Conservation (phyloP, 2,113 vertebrate genomes). For the Aspiorhynchus laticeps region DNA sequence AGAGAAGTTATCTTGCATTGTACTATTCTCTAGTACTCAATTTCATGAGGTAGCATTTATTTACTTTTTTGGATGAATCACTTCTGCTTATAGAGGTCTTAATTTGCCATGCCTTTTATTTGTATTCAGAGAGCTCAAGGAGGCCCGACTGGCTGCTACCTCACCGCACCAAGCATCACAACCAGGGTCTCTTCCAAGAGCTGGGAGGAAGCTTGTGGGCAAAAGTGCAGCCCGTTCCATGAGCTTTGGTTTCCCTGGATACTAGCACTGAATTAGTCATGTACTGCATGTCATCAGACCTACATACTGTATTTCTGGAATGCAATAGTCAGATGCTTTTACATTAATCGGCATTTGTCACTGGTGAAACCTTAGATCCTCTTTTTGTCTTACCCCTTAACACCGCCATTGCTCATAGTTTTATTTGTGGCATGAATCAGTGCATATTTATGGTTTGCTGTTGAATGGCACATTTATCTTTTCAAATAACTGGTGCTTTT, state of each 20-base stretch:
- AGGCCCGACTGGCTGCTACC: constrained; percentile 79
- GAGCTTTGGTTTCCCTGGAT: constrained; percentile 75
- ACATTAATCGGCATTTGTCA: not conserved
- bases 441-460: not conserved
- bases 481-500: constrained; percentile 31
- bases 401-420: not conserved
- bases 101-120: not conserved
- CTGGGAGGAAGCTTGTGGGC: constrained; percentile 79
- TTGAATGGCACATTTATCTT: not conserved
- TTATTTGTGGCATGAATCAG: not conserved
- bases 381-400: not conserved
- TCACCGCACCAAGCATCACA: constrained; percentile 66
- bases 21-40: not conserved
- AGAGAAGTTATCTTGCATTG: not conserved
- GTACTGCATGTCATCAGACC: not conserved
- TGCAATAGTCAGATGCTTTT: not conserved
- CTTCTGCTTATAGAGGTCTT: not conserved
- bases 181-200: constrained; percentile 59
- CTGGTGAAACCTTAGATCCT: not conserved
- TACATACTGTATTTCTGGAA: not conserved
- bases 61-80: not conserved
- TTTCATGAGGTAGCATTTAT: not conserved
- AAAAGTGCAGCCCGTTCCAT: constrained; percentile 79
- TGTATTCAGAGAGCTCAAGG: constrained; percentile 83
- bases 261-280: constrained; percentile 22